Conservation (phyloP, 1,140 invertebrate species). For the Macrobrachium nipponense region DNA sequence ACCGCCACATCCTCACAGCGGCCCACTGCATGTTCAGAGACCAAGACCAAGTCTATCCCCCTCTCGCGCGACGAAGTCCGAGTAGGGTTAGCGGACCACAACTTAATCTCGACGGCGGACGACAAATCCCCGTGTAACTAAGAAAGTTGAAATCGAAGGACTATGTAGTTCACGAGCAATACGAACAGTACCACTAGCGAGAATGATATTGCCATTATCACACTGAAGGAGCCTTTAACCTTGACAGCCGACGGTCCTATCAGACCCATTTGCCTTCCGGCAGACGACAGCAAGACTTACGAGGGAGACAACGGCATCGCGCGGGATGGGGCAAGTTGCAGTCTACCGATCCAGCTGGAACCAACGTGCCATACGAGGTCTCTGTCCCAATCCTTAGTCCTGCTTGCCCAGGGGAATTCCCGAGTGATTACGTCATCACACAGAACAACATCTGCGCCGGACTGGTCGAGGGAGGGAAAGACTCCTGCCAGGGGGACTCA, state of each 20-base stretch:
- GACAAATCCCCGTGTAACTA: constrained; percentile 2
- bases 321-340: constrained; percentile 65
- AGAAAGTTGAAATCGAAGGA: background rate
- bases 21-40: constrained; percentile 28
- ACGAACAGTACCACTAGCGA: background rate
- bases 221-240: constrained; percentile 32
- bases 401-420: constrained; percentile 36
- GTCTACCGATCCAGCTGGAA: constrained; percentile 23
- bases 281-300: constrained; percentile 22
- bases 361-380: constrained; percentile 68
- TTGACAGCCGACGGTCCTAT: background rate
- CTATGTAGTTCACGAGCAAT: background rate
- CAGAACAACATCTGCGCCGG: constrained; percentile 67
- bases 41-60: background rate
- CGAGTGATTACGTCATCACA: constrained; percentile 62
- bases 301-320: constrained; percentile 29
- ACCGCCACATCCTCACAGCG: constrained; percentile 12
- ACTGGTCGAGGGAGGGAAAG: constrained; percentile 66
- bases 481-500: constrained; percentile 68
- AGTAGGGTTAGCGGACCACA: constrained; percentile 24
- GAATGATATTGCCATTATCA: constrained; percentile 68
- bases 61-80: background rate
- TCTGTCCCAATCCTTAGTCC: constrained; percentile 65
- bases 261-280: constrained; percentile 57
- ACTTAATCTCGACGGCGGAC: background rate